A percentile compares a stretch with the other conserved stretches of the same genome.
phyloP scores from a whole-genome alignment of 2,113 vertebrate species.

The Orthonyx spaldingii region DNA sequence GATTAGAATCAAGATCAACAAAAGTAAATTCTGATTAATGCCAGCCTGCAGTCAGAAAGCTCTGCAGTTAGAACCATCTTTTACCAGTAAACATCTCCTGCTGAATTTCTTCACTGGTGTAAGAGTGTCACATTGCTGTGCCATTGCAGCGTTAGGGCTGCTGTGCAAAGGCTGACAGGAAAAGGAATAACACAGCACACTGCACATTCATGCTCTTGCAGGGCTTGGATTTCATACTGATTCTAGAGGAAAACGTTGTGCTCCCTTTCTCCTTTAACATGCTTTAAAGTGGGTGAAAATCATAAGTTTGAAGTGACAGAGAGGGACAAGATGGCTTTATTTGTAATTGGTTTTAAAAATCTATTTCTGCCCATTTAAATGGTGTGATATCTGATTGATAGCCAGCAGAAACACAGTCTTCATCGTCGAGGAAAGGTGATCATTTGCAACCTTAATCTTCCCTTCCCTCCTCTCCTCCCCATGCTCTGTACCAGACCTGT shows the following conservation, averaged over 20 bases:
- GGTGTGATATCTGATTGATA: background rate
- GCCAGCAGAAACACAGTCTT: background rate
- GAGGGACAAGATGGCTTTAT: background rate
- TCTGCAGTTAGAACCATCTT: background rate
- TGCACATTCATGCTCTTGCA: background rate
- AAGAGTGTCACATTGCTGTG: background rate
- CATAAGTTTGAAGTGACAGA: background rate
- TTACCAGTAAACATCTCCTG: slow-evolving; percentile 6
- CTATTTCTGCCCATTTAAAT: background rate
- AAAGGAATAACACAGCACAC: background rate
- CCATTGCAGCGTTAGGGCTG: background rate
- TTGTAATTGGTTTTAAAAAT: background rate
- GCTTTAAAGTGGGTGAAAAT: background rate
- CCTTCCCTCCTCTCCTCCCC: background rate
- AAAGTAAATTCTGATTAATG: slow-evolving; percentile 42
- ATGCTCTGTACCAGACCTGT: background rate
- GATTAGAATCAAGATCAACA: slow-evolving; percentile 45
- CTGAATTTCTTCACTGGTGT: background rate
- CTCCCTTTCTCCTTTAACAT: background rate
- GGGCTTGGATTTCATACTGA: background rate
- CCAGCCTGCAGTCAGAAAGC: slow-evolving; percentile 23
- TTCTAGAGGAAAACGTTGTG: background rate
- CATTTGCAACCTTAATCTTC: background rate
- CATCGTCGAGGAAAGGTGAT: background rate
- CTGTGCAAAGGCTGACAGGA: background rate